phyloP scores from a whole-genome alignment of 92 coral and sea anemone species.

The Meandrina meandrites region DNA sequence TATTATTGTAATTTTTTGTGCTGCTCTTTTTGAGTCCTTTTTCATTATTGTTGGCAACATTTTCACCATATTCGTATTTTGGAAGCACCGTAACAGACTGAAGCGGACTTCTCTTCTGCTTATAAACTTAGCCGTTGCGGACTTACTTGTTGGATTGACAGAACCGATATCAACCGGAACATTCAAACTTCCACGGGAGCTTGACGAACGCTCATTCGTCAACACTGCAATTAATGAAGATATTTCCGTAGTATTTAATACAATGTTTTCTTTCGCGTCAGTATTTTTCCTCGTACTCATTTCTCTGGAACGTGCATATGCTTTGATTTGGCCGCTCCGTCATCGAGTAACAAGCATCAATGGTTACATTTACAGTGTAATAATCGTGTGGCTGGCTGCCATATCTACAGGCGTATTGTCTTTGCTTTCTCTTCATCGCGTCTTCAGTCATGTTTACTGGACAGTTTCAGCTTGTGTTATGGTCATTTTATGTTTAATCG shows the following conservation, averaged over 20 bases:
- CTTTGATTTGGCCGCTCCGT: slow-evolving; percentile 11
- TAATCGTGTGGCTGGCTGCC: not conserved
- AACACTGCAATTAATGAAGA: not conserved
- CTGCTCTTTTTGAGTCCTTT: not conserved
- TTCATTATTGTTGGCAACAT: not conserved
- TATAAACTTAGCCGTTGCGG: slow-evolving; percentile 6
- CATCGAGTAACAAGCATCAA: not conserved
- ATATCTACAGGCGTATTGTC: not conserved
- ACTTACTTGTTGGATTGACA: slow-evolving; percentile 4
- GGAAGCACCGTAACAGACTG: not conserved
- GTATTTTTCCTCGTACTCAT: too few species aligned
- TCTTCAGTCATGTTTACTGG: not conserved
- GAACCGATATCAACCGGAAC: not conserved
- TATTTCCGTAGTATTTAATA: not conserved
- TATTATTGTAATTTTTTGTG: not conserved
- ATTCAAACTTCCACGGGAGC: not conserved
- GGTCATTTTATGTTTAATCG: not conserved
- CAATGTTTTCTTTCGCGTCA: not conserved
- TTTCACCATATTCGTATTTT: slow-evolving; percentile 2
- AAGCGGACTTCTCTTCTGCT: slow-evolving; percentile 2
- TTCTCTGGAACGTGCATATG: not conserved
- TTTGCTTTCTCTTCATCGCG: not conserved
- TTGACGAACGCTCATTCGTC: not conserved
- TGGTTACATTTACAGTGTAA: not conserved
- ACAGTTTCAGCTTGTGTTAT: not conserved